Percentiles rank a stretch among this genome's conserved stretches.
phyloP scores from a whole-genome alignment of 2,797 vertebrate species.

The Onychomys torridus region DNA sequence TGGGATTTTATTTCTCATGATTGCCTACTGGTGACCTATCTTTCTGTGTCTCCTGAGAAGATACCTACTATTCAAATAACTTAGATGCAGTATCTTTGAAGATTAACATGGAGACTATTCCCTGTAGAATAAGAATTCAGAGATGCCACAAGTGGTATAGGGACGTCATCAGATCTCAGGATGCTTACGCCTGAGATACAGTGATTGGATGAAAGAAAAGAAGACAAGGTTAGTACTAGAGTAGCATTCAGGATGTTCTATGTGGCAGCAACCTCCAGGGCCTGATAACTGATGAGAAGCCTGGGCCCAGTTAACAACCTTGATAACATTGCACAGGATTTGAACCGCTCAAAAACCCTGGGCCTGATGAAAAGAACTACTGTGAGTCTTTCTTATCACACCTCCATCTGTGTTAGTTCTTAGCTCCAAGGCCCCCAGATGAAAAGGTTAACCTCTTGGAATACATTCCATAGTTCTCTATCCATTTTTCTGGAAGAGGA shows the following conservation, averaged over 20 bases:
- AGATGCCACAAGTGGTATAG: neutral
- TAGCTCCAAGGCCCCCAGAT: neutral
- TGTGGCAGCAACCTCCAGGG: neutral
- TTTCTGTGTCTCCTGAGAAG: neutral
- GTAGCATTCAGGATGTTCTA: neutral
- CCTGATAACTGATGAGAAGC: neutral
- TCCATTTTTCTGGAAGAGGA: neutral
- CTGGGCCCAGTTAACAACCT: neutral
- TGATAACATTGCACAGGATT: neutral
- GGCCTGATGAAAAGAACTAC: neutral
- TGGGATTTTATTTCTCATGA: neutral
- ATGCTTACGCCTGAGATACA: neutral
- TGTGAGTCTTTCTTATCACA: neutral
- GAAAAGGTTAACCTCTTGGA: neutral
- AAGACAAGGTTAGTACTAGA: neutral
- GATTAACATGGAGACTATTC: neutral
- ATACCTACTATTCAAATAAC: neutral
- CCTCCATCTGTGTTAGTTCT: neutral
- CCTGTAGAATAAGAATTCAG: neutral
- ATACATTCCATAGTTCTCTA: neutral
- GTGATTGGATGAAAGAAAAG: neutral
- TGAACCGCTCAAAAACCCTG: conserved; percentile 5
- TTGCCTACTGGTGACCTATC: neutral
- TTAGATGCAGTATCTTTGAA: neutral
- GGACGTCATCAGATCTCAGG: neutral